Percentiles rank a stretch among this genome's conserved stretches.
Conservation (phyloP, 2,113 vertebrate species). For the Fregetta grallaria region DNA sequence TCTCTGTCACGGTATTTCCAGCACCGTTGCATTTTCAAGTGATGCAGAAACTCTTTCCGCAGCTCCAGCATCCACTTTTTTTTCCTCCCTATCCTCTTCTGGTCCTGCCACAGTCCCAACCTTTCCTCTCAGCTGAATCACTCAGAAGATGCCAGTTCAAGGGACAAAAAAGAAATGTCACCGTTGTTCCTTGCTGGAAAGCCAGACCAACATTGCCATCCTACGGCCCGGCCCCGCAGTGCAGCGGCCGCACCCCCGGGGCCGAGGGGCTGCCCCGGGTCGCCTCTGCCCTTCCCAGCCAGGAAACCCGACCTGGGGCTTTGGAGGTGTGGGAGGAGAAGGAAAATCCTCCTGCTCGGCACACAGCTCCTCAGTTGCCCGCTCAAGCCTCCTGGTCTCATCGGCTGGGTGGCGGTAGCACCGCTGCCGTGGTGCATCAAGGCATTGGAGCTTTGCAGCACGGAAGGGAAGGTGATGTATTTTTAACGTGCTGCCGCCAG, state of each 20-base stretch:
- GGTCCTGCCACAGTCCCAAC: not conserved
- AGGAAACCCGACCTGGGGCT: not conserved
- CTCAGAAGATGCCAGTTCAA: not conserved
- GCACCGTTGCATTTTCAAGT: not conserved
- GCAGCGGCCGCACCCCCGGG: not conserved
- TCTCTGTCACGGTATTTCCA: constrained; percentile 53
- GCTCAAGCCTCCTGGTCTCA: not conserved
- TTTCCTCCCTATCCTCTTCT: not conserved
- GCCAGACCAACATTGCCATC: constrained; percentile 42
- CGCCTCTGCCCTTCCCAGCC: not conserved
- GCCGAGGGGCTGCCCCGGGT: not conserved
- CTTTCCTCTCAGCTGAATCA: not conserved
- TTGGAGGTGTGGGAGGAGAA: not conserved
- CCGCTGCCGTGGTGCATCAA: rapidly evolving
- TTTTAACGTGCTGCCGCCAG: rapidly evolving
- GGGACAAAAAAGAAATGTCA: not conserved
- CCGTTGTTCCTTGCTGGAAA: not conserved
- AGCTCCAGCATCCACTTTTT: not conserved
- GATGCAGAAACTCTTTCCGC: constrained; percentile 16
- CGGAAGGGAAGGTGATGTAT: rapidly evolving
- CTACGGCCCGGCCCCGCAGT: not conserved
- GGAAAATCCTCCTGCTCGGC: not conserved
- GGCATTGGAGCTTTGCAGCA: not conserved
- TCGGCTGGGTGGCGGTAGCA: not conserved
- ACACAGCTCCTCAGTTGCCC: not conserved